Conservation (phyloP, 2,888 invertebrate genomes). For the Campopleginae sp. region DNA sequence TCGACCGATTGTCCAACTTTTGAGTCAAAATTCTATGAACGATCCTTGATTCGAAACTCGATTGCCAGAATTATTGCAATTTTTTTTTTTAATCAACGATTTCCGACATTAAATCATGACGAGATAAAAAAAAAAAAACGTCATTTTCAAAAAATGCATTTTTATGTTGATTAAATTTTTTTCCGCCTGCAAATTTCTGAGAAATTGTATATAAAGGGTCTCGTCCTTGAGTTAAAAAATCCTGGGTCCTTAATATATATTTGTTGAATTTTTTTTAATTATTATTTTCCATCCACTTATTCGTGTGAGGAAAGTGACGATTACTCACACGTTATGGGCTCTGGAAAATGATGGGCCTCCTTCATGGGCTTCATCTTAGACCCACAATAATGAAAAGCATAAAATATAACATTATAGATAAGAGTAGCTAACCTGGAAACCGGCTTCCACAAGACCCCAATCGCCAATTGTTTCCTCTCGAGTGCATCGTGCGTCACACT, state of each 20-base stretch:
- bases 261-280: background rate
- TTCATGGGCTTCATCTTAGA: background rate
- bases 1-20: background rate
- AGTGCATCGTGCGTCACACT: background rate
- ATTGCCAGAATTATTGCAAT: background rate
- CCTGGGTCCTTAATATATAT: too few species aligned
- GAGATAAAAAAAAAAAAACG: background rate
- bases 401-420: background rate
- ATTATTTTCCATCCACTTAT: background rate
- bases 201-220: too few species aligned
- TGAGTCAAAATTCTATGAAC: background rate
- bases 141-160: too few species aligned
- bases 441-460: constrained; percentile 57
- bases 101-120: too few species aligned
- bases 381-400: background rate
- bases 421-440: constrained; percentile 58
- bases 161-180: too few species aligned
- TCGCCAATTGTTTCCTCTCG: constrained; percentile 34
- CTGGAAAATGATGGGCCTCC: background rate
- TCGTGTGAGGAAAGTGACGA: background rate
- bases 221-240: too few species aligned
- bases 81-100: too few species aligned
- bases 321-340: background rate
- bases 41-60: background rate
- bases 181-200: too few species aligned